Conservation (phyloP, 2,888 invertebrate genomes). For the Antheraea yamamai region DNA sequence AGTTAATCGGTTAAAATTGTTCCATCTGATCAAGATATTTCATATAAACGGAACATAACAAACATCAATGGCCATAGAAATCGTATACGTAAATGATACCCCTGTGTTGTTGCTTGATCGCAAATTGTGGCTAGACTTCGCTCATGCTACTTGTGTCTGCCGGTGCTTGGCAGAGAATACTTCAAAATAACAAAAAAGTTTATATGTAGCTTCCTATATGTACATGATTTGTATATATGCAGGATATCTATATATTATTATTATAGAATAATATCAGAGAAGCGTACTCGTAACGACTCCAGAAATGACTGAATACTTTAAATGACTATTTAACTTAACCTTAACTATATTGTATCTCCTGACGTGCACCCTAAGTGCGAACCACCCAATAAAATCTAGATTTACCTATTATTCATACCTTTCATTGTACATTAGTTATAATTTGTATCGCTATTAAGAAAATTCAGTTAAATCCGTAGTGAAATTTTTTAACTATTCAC, state of each 20-base stretch:
- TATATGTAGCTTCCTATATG: slow-evolving; percentile 26
- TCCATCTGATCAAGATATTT: not conserved
- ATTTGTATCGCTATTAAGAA: not conserved
- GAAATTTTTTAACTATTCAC: no score
- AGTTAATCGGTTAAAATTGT: not conserved
- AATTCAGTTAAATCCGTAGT: not conserved
- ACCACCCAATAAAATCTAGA: not conserved
- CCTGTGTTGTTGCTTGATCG: slow-evolving; percentile 41
- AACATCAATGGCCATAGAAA: slow-evolving; percentile 24
- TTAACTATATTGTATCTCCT: not conserved
- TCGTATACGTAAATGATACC: slow-evolving; percentile 17
- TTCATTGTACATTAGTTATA: not conserved
- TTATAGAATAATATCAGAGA: not conserved
- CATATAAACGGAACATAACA: not conserved
- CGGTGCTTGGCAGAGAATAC: slow-evolving; percentile 30
- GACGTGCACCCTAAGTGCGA: not conserved
- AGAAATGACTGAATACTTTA: not conserved
- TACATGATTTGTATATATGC: slow-evolving; percentile 7
- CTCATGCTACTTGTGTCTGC: slow-evolving; percentile 23
- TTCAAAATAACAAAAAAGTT: slow-evolving; percentile 14
- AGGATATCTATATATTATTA: slow-evolving; percentile 11
- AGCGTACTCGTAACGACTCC: slow-evolving; percentile 6
- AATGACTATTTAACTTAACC: no score
- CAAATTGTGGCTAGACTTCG: slow-evolving; percentile 38
- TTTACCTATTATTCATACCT: not conserved